phyloP scores from a whole-genome alignment of 2,113 vertebrate species.

The Mustelus asterias region DNA sequence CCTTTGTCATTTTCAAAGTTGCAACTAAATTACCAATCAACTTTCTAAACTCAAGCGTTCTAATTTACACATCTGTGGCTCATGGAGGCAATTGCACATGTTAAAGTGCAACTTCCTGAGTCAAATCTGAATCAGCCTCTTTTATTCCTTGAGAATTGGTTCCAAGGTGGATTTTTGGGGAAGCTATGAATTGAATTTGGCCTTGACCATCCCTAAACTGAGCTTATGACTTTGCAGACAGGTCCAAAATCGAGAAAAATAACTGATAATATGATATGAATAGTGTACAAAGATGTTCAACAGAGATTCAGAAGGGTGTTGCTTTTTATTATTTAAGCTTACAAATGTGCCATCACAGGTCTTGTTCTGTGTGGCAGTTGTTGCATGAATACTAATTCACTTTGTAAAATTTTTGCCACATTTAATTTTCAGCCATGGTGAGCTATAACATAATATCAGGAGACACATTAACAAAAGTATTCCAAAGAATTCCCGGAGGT shows the following conservation, averaged over 20 bases:
- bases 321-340: not conserved
- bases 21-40: too few relatives aligned
- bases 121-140: not conserved
- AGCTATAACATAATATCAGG: conserved; percentile 94
- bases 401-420: conserved; percentile 28
- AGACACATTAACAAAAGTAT: conserved; percentile 88
- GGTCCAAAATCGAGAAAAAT: not conserved
- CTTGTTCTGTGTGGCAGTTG: not conserved
- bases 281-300: not conserved
- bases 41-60: too few relatives aligned
- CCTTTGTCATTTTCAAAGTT: too few relatives aligned
- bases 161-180: not conserved
- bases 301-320: not conserved
- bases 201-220: not conserved
- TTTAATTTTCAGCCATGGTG: conserved; percentile 77
- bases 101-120: too few relatives aligned
- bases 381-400: not conserved
- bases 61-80: too few relatives aligned
- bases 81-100: too few relatives aligned
- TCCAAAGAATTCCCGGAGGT: conserved; percentile 88
- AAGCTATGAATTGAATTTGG: not conserved
- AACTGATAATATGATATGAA: not conserved
- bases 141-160: not conserved
- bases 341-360: not conserved
- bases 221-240: not conserved